Conservation (phyloP, 2,113 vertebrate species). For the Amphiprion ocellaris region DNA sequence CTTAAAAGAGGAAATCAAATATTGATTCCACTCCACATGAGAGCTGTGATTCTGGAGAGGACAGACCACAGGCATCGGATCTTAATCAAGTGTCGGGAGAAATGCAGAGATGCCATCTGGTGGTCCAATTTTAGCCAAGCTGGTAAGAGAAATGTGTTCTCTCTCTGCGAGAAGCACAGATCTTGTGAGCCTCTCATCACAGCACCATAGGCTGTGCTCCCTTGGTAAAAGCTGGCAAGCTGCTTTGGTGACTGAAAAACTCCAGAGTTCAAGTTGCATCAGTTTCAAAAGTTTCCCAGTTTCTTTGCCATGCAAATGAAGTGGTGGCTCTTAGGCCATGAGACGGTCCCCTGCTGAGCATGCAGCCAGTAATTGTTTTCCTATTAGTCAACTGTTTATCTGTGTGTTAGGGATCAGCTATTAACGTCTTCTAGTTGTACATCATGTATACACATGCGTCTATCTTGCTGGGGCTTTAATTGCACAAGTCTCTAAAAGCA, state of each 20-base stretch:
- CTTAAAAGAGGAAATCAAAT: slow-evolving; percentile 70
- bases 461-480: not conserved
- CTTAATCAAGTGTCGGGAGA: slow-evolving; percentile 74
- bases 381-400: not conserved
- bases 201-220: slow-evolving; percentile 48
- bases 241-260: slow-evolving; percentile 58
- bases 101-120: slow-evolving; percentile 80
- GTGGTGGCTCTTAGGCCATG: not conserved
- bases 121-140: slow-evolving; percentile 77
- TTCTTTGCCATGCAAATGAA: slow-evolving; percentile 52
- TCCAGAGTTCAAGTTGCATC: slow-evolving; percentile 47
- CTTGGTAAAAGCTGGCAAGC: slow-evolving; percentile 59
- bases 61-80: slow-evolving; percentile 66
- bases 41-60: slow-evolving; percentile 57
- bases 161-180: slow-evolving; percentile 55
- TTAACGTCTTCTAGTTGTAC: not conserved
- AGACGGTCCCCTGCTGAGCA: not conserved
- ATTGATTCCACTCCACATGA: slow-evolving; percentile 71
- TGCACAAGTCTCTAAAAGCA: slow-evolving; percentile 10
- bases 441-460: not conserved
- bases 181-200: slow-evolving; percentile 61
- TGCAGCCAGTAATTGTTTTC: slow-evolving; percentile 19
- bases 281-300: slow-evolving; percentile 56
- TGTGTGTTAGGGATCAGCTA: not conserved
- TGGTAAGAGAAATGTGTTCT: slow-evolving; percentile 71